phyloP scores from a whole-genome alignment of 2,888 invertebrate species.

The Tyria jacobaeae region DNA sequence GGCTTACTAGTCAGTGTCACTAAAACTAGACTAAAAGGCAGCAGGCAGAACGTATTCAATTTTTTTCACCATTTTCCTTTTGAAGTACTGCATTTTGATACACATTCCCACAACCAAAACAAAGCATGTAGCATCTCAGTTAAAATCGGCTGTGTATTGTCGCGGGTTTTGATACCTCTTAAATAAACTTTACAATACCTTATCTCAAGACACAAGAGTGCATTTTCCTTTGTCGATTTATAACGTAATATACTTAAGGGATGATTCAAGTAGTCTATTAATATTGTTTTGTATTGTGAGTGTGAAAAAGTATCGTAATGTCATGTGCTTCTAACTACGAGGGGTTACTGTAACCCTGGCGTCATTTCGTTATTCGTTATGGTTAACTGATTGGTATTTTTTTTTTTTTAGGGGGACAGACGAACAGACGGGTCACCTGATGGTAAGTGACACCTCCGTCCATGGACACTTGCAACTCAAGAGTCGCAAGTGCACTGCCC shows the following conservation, averaged over 20 bases:
- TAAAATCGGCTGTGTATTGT: conserved; percentile 35
- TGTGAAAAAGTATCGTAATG: conserved; percentile 18
- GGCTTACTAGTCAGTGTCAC: too few relatives aligned
- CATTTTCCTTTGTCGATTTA: conserved; percentile 1
- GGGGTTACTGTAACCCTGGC: neutral
- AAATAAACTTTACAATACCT: neutral
- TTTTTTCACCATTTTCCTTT: too few relatives aligned
- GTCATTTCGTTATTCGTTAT: neutral
- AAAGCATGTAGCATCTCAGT: conserved; percentile 27
- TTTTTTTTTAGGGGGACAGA: too few relatives aligned
- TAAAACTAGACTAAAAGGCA: too few relatives aligned
- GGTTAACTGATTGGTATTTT: too few relatives aligned
- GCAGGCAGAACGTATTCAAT: too few relatives aligned
- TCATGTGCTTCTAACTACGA: conserved; percentile 21
- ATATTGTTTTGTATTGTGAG: conserved; percentile 38
- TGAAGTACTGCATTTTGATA: neutral
- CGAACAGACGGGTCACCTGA: too few relatives aligned
- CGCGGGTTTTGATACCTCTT: conserved; percentile 28
- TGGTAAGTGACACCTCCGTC: too few relatives aligned
- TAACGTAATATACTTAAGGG: conserved; percentile 16
- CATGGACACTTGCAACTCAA: too few relatives aligned
- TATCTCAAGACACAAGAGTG: conserved; percentile 5
- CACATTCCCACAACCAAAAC: conserved; percentile 17
- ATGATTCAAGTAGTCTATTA: conserved; percentile 37
- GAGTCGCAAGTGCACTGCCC: too few relatives aligned